Base-by-base conservation (phyloP, 1,140 invertebrate genomes). In the Metopolophium dirhodum region DNA sequence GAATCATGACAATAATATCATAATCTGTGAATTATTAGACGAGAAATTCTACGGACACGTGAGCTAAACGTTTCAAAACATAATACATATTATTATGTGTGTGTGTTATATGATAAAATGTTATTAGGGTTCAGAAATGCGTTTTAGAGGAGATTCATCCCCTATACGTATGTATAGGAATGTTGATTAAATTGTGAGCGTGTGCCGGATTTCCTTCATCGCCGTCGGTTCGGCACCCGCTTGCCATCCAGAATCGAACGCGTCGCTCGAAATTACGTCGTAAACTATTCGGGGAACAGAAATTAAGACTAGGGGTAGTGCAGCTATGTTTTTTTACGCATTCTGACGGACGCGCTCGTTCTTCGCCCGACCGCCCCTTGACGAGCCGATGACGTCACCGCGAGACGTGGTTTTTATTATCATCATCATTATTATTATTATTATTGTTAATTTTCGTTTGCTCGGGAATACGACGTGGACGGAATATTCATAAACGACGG, bases 61-160 rank as follows among this genome's bases (percentile, higher is more conserved):
- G n/a, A 35, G 22, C 77, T 83, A 83, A 83, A 37, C 77, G 35
- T 83, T 22, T 22, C 35, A n/a, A n/a, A 77, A 77, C 61, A 14
- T 77, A n/a, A 77, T n/a, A 18, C 14, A 35, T n/a, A 77, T n/a
- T 77, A n/a, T 54, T 20, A 22, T 23, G 51, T n/a, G 61, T 14
- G 30, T 1, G 61, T 35, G n/a, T 18, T 18, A 20, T 77, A 77
- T 77, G 61, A 77, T 77, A 77, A n/a, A 68, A 68, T 77, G 61
- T 77, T 77, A 77, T 77, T 77, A 77, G 61, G 61, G 61, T 77
- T 77, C 61, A 77, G 61, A 77, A 77, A 77, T 77, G 30, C 61
- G n/a, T 77, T 77, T 35, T 77, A 77, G 61, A n/a, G 14, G n/a
- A 77, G 61, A 77, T 77, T 18, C 61, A 77, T 77, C 61, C 30